Conservation (phyloP, 2,888 invertebrate species). For the Acleris sparsana region DNA sequence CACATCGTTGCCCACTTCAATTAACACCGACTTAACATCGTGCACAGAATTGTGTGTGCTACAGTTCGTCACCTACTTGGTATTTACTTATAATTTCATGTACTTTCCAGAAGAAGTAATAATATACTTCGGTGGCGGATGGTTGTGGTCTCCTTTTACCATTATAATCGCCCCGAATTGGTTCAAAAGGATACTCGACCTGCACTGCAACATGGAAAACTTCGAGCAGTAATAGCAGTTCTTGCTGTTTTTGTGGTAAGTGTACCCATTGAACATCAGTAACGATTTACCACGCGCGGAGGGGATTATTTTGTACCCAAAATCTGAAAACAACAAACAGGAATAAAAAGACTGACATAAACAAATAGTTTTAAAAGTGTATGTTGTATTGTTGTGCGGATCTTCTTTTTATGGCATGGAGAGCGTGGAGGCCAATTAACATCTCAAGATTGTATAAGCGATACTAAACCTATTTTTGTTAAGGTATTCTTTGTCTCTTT, state of each 20-base stretch:
- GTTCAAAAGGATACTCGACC: conserved; percentile 19
- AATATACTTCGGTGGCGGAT: conserved; percentile 22
- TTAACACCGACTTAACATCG: too few relatives aligned
- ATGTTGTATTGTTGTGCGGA: too few relatives aligned
- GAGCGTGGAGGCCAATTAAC: too few relatives aligned
- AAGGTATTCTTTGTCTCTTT: too few relatives aligned
- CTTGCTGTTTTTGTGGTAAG: conserved; percentile 29
- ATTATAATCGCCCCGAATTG: conserved; percentile 7
- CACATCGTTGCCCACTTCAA: too few relatives aligned
- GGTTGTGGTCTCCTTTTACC: conserved; percentile 26
- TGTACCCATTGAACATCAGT: conserved; percentile 31
- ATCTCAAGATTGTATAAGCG: too few relatives aligned
- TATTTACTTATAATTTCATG: conserved; percentile 10
- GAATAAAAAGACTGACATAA: too few relatives aligned
- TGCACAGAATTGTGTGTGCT: too few relatives aligned
- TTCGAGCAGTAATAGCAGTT: conserved; percentile 35
- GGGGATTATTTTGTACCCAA: conserved; percentile 16
- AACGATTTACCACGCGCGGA: conserved; percentile 21
- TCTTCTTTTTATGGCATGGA: too few relatives aligned
- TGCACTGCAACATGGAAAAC: conserved; percentile 18
- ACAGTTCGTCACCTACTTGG: too few relatives aligned
- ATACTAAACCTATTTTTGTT: too few relatives aligned
- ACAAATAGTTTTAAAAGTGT: too few relatives aligned
- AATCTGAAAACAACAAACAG: conserved; percentile 16
- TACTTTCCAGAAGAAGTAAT: conserved; percentile 12